Percentiles rank a stretch among this genome's conserved stretches.
These are phyloP conservation scores for Lutjanus argentimaculatus DNA, from an alignment of 2,797 vertebrate genomes.

Conservation along the genomic window DNA sequence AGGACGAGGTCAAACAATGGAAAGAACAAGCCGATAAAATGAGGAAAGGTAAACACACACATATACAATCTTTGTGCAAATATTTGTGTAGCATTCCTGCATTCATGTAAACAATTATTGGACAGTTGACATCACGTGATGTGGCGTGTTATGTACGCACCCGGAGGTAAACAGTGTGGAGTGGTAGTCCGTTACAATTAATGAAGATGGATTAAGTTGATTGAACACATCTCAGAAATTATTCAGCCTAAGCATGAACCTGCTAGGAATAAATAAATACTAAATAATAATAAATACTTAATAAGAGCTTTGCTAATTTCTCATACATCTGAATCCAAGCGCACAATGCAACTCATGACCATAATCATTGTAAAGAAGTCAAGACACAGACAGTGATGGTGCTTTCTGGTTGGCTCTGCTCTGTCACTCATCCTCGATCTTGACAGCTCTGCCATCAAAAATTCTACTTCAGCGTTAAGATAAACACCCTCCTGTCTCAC, in stretches of 20 bases:
- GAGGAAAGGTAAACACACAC: slow-evolving; percentile 91
- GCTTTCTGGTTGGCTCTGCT: background rate
- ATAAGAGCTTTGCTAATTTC: background rate
- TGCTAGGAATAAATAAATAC: no score
- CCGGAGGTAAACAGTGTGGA: no score
- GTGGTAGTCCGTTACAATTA: no score
- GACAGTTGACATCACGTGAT: no score
- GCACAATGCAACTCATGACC: background rate
- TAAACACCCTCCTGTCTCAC: background rate
- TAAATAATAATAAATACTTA: no score
- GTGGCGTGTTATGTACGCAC: no score
- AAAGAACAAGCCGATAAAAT: slow-evolving; percentile 97
- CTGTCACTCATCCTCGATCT: background rate
- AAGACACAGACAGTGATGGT: background rate
- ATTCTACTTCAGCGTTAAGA: background rate
- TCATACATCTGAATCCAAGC: no score
- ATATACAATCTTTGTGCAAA: background rate
- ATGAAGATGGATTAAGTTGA: no score
- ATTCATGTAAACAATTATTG: no score
- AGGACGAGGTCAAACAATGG: slow-evolving; percentile 96
- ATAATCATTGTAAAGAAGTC: background rate
- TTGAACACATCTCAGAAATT: no score
- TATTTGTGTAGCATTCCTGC: no score
- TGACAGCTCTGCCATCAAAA: background rate
- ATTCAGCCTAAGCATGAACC: no score